phyloP scores from a whole-genome alignment of 2,113 vertebrate species.

The Brachypodius melanocephalos region DNA sequence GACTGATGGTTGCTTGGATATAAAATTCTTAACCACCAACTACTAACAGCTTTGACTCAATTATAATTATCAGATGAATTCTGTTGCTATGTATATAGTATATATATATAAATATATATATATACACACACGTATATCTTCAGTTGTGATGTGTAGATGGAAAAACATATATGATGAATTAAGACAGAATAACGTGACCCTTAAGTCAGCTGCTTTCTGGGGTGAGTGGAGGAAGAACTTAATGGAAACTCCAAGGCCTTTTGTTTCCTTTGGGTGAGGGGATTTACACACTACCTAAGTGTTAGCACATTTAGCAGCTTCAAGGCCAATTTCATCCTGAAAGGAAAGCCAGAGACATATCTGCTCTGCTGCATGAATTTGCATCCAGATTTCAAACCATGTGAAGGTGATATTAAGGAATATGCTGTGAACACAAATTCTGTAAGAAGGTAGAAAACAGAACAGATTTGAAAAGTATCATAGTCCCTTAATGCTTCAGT shows the following conservation, averaged over 20 bases:
- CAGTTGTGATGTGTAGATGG: not conserved
- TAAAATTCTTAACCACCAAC: conserved; percentile 3
- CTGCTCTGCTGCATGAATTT: not conserved
- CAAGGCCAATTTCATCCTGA: not conserved
- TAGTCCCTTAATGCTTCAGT: not conserved
- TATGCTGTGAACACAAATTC: not conserved
- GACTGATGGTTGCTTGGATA: not conserved
- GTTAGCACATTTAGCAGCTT: not conserved
- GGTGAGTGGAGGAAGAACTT: not conserved
- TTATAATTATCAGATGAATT: not conserved
- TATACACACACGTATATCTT: not conserved
- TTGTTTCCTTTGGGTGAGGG: not conserved
- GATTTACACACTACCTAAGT: not conserved
- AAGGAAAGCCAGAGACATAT: not conserved
- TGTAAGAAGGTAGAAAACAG: not conserved
- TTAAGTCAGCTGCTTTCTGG: not conserved
- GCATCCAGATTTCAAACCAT: not conserved
- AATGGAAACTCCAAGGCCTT: not conserved
- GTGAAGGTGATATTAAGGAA: not conserved
- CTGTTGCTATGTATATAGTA: not conserved
- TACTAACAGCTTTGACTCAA: not conserved
- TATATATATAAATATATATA: not conserved
- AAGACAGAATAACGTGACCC: not conserved
- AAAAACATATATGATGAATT: not conserved
- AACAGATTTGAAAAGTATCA: rapidly evolving